Evolutionary conservation across 2,888 invertebrate species (phyloP), one percentile per base, ranked within the genome.

Genomic region (Caenorhabditis sp.): DNA sequence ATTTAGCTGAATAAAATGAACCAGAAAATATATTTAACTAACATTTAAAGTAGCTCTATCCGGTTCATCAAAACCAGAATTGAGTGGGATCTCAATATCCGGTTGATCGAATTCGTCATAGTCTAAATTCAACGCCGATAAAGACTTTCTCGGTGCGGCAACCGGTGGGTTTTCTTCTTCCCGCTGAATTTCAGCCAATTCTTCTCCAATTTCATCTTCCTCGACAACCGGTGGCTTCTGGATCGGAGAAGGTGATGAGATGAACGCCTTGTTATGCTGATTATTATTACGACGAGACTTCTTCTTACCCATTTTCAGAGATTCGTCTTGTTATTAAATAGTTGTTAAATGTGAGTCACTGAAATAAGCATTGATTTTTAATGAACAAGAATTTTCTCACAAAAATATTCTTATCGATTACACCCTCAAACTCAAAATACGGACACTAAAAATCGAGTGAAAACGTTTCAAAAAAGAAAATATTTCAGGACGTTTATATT

Each of bases 181-280:
- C 17, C 23, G 56, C 14, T 21, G 17, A 56, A 56, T 1, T 52
- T 23, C 21, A 52, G 23, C 52, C 21, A 52, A 26, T 17, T 56
- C 27, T 56, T 56, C 27, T 25, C 56, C 27, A 14, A 56, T 56
- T 26, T 56, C 27, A n/a, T 56, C 56, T 52, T 52, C 23, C 3
- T 21, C 23, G 1, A 20, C 21, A 20, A 10, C 21, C 23, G 21
- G 23, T 8, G 52, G n/a, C 1, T 23, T 23, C 12, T 10, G 52
- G 23, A 7, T 21, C 1, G 23, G 23, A 21, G 21, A 23, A 17
- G 20, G 23, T n/a, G 52, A 21, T 52, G 52, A 5, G 8, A 23
- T 20, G 12, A 23, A 23, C 23, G 52, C 12, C 21, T 20, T 23
- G 21, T 52, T 52, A 10, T 8, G 21, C 12, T n/a, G 21, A 52